phyloP scores from a whole-genome alignment of 2,797 vertebrate genomes.

The Hemibagrus guttatus region DNA sequence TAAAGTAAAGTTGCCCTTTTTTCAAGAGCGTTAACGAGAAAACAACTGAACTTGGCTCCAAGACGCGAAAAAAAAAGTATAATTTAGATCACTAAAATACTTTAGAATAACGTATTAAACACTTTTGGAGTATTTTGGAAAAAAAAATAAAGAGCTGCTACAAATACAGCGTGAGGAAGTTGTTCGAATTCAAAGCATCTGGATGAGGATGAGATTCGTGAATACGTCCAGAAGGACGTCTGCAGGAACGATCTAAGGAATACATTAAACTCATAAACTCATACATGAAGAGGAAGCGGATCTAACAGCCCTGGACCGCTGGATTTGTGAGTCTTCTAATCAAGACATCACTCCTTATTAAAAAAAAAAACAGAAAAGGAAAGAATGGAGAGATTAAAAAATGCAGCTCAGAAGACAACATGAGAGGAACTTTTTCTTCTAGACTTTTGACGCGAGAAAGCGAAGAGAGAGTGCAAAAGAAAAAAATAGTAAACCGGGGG shows the following conservation, averaged over 20 bases:
- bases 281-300: constrained; percentile 18
- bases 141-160: constrained; percentile 3
- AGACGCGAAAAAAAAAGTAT: background rate
- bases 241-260: constrained; percentile 14
- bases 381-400: background rate
- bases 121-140: background rate
- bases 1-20: constrained; percentile 7
- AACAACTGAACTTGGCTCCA: constrained; percentile 5
- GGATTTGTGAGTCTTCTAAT: constrained; percentile 13
- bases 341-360: background rate
- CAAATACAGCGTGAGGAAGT: background rate
- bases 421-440: constrained; percentile 29
- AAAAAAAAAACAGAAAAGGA: background rate
- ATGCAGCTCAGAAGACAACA: constrained; percentile 25
- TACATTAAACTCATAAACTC: constrained; percentile 4
- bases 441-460: constrained; percentile 41
- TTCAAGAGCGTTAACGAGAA: constrained; percentile 35
- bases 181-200: constrained; percentile 17
- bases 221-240: background rate
- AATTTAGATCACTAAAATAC: constrained; percentile 3
- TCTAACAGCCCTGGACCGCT: background rate
- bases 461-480: constrained; percentile 23
- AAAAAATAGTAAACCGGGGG: constrained; percentile 59
- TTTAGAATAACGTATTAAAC: too few species aligned
- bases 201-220: background rate